Conservation (phyloP, 2,113 vertebrate genomes). For the Pygoscelis antarcticus region DNA sequence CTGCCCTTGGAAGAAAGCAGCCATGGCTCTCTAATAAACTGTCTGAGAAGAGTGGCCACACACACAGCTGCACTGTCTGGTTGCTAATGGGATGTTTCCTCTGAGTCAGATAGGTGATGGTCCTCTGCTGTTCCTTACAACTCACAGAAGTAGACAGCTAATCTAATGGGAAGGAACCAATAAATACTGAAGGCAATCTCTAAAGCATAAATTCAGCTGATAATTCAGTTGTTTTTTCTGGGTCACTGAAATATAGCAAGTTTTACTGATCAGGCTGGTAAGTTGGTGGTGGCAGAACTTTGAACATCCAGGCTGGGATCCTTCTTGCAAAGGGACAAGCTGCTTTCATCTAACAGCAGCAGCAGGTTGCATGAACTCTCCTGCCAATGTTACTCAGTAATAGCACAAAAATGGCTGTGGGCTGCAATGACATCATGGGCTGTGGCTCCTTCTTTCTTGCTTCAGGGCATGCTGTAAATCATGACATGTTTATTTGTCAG, state of each 20-base stretch:
- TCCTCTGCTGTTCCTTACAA: neutral
- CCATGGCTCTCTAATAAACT: neutral
- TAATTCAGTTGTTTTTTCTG: neutral
- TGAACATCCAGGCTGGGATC: neutral
- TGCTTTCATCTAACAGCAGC: neutral
- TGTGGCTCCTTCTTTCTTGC: neutral
- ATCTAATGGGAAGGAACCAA: neutral
- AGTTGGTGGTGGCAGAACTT: neutral
- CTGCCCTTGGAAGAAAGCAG: neutral
- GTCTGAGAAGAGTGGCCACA: neutral
- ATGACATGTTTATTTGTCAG: neutral
- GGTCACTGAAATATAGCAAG: neutral
- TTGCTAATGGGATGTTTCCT: neutral
- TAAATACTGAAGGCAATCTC: neutral
- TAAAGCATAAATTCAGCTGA: neutral
- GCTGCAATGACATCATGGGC: neutral
- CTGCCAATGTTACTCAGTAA: neutral
- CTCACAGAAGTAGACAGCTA: neutral
- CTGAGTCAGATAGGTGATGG: neutral
- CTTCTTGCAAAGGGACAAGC: neutral
- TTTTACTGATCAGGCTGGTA: neutral
- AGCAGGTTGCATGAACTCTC: neutral
- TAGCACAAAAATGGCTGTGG: neutral
- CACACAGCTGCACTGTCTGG: neutral
- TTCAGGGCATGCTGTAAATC: neutral